These are phyloP conservation scores for Brachystomella parvula DNA, from an alignment of 1,140 invertebrate genomes.

Conservation along the genomic window DNA sequence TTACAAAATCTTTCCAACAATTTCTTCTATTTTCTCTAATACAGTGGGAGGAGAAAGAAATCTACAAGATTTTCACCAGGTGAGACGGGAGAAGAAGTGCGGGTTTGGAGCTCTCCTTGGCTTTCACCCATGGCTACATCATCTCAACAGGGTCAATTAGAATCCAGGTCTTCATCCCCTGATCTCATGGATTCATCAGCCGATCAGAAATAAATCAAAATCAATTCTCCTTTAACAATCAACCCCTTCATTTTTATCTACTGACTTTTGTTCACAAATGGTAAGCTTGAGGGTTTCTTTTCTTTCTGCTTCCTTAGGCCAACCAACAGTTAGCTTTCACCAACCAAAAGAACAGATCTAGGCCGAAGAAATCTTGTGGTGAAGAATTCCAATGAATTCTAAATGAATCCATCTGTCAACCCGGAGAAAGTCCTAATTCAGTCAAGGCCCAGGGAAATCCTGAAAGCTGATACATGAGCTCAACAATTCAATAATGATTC, in stretches of 20 bases:
- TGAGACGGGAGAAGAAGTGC: conserved; percentile 12
- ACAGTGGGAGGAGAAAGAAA: conserved; percentile 34
- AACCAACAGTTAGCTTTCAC: no score
- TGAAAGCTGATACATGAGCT: no score
- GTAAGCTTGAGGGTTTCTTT: not conserved
- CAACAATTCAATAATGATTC: no score
- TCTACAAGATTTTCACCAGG: conserved; percentile 32
- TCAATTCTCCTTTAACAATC: not conserved
- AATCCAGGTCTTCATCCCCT: not conserved
- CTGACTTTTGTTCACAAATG: not conserved
- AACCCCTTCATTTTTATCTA: not conserved
- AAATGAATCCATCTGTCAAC: not conserved
- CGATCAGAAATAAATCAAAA: conserved; percentile 23
- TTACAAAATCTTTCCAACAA: not conserved
- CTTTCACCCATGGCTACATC: not conserved
- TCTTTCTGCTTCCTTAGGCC: not conserved
- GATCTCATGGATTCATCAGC: conserved; percentile 9
- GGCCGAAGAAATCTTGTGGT: not conserved
- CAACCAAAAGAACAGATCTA: no score
- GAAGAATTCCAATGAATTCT: not conserved
- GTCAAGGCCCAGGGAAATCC: no score
- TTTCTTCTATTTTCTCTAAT: conserved; percentile 12
- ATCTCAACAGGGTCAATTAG: not conserved
- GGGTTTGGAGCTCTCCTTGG: not conserved
- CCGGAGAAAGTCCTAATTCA: no score